Evolutionary conservation across 1,140 invertebrate species (phyloP), one percentile per base, ranked within the genome.

Genomic region (Apis laboriosa): DNA sequence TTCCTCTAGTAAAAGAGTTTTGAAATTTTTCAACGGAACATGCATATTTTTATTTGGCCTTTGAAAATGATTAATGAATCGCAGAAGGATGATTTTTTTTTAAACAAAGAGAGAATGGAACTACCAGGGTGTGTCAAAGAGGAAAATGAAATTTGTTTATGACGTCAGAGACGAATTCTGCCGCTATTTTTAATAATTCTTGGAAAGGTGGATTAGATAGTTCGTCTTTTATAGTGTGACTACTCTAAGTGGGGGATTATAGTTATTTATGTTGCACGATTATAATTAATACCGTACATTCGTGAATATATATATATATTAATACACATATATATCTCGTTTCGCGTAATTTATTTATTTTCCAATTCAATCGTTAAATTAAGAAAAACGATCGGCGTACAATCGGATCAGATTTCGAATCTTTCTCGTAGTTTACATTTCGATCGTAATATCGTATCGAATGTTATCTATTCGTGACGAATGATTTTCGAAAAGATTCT

Each of bases 111-210:
- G 0, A 11, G 19, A 21, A 43, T 21, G 34, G 43, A 21, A 67
- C 49, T n/a, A 43, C 34, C 5, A 43, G 9, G 66, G 7, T 8
- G 21, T 68, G 7, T n/a, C 43, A 17, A 24, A 4, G 15, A 2
- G 13, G 24, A 28, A 15, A 28, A 64, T 7, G 15, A 19, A 3
- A 9, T 64, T 64, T 28, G 34, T 68, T 66, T 67, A 67, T 21
- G 19, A 68, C 66, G 43, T 49, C 43, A 51, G 34, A 8, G 21
- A n/a, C 66, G 51, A 68, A 49, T n/a, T 68, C 19, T 13, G 9
- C 49, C 34, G 24, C 61, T 68, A 68, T 51, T 68, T 68, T 68
- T 68, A 68, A 68, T 68, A 68, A 49, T 68, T 68, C 66, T 68
- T 51, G 43, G 43, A 68, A 68, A 49, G 66, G 43, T 51, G 34